A percentile compares a stretch with the other conserved stretches of the same genome.
phyloP scores from a whole-genome alignment of 2,797 vertebrate species.

The Xenopus petersii region DNA sequence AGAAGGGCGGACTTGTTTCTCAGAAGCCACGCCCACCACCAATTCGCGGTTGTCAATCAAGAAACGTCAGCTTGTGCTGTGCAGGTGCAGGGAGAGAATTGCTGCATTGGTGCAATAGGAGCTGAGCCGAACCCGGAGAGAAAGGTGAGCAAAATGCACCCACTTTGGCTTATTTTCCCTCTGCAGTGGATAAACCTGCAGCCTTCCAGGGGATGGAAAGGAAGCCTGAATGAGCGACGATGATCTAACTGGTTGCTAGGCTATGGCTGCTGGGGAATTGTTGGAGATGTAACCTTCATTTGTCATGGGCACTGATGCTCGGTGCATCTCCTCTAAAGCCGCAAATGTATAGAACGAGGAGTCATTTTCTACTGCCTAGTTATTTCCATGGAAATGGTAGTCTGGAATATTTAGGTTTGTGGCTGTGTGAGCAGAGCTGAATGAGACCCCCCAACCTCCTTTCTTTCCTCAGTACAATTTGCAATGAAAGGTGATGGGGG shows the following conservation, averaged over 20 bases:
- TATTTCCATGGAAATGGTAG: not conserved
- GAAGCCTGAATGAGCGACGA: too few species aligned
- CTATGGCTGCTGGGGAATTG: too few species aligned
- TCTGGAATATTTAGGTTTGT: too few species aligned
- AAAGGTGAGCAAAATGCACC: conserved; percentile 43
- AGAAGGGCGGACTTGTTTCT: not conserved
- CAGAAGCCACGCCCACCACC: conserved; percentile 24
- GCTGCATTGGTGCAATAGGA: conserved; percentile 60
- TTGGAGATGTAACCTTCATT: conserved; percentile 25
- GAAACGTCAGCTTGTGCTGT: conserved; percentile 67
- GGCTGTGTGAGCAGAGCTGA: too few species aligned
- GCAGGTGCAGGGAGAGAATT: conserved; percentile 72
- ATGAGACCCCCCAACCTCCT: too few species aligned
- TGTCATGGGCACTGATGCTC: conserved; percentile 31
- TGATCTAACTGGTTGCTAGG: too few species aligned
- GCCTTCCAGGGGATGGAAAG: too few species aligned
- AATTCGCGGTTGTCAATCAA: conserved; percentile 60
- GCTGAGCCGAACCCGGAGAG: conserved; percentile 55
- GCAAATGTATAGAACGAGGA: too few species aligned
- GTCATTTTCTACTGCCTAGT: too few species aligned
- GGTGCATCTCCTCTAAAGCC: not conserved
- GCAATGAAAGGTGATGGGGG: conserved; percentile 1
- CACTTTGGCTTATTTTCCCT: not conserved
- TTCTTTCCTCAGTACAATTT: too few species aligned
- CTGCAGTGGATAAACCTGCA: too few species aligned